Conservation (phyloP, 2,888 invertebrate genomes). For the Ferrisia virgata region DNA sequence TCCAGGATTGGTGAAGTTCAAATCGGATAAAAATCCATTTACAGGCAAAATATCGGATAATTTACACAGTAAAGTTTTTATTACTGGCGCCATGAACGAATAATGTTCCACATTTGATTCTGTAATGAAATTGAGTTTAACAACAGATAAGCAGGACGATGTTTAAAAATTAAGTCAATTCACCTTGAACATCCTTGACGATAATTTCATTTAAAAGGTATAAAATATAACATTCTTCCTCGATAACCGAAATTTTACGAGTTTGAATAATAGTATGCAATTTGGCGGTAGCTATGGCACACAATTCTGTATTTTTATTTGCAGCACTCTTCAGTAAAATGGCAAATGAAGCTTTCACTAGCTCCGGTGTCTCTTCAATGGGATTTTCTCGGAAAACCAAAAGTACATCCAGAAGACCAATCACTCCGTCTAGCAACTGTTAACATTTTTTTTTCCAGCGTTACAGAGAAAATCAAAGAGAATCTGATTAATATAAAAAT, state of each 20-base stretch:
- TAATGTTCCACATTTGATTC: conserved; percentile 60
- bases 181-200: conserved; percentile 56
- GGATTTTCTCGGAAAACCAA: conserved; percentile 59
- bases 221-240: conserved; percentile 59
- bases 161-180: neutral
- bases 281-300: conserved; percentile 62
- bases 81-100: conserved; percentile 62
- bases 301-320: conserved; percentile 57
- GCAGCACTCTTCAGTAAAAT: conserved; percentile 56
- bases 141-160: neutral
- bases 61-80: conserved; percentile 62
- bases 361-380: conserved; percentile 59
- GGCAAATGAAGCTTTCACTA: conserved; percentile 58
- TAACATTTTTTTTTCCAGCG: neutral
- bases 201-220: conserved; percentile 56
- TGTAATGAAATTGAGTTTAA: conserved; percentile 49
- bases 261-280: conserved; percentile 61
- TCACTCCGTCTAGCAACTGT: conserved; percentile 58
- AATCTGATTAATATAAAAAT: neutral
- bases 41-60: conserved; percentile 51
- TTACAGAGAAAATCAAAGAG: neutral
- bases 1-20: conserved; percentile 58
- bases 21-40: conserved; percentile 54
- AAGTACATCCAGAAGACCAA: conserved; percentile 58
- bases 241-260: conserved; percentile 57